Evolutionary conservation across 1,140 invertebrate species (phyloP), one percentile per base, ranked within the genome.

Genomic region (Oreohelix idahoensis): DNA sequence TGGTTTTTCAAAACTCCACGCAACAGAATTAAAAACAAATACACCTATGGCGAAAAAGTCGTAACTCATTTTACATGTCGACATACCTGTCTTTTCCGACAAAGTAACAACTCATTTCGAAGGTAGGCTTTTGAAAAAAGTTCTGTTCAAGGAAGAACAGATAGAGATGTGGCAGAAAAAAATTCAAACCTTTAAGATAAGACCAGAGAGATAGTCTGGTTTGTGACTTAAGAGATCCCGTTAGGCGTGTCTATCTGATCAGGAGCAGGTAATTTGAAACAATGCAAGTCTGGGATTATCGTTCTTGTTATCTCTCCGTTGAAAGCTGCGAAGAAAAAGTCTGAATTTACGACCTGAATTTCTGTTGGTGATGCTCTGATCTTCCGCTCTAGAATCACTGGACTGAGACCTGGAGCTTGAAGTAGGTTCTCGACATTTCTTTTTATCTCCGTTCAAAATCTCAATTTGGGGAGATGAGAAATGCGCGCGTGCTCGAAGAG

Each of bases 201-300:
- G 29, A 32, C 63, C 2, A 5, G 74, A 20, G 26, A 76, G 10
- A 76, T 53, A 53, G 29, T 35, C 45, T 76, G 45, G 74, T 49
- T 76, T 49, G 1, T 35, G 20, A 35, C 11, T 53, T 51, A 51
- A 51, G 32, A 35, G 45, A 76, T 32, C n/a, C 29, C 2, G 42
- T 45, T 53, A 76, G 74, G 29, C 45, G 74, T 76, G 74, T 53
- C 42, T 76, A 53, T 53, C 74, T 76, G 74, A 76, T 76, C 42
- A 76, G 45, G 74, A 45, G 17, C 13, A 76, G 74, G 74, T 76
- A 76, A 53, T 51, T 29, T 29, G 74, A 76, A 76, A 76, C 74
- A 76, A 76, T 76, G 74, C 74, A 29, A 10, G 74, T 51, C 74
- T 76, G 74, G 45, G 26, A 76, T 76, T 51, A 53, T 76, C 45